These are phyloP conservation scores for Boleophthalmus pectinirostris DNA, from an alignment of 2,113 vertebrate genomes.

Conservation along the genomic window DNA sequence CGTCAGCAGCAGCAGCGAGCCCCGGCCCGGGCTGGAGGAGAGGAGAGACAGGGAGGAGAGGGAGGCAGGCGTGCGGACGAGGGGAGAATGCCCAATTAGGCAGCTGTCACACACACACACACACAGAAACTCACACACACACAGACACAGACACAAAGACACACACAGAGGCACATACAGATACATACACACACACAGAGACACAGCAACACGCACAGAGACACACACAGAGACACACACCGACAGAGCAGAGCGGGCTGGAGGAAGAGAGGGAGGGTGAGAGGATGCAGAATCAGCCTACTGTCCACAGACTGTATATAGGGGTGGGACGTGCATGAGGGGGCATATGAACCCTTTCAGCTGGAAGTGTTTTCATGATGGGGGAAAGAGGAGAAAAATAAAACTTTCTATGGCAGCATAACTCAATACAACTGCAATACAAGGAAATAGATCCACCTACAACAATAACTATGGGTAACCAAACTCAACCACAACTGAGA, in stretches of 20 bases:
- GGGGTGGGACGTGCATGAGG: constrained; percentile 41
- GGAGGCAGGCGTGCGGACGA: constrained; percentile 85
- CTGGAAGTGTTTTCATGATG: constrained; percentile 51
- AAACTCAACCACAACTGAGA: not conserved
- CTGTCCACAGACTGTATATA: constrained; percentile 54
- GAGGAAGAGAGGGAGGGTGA: constrained; percentile 45
- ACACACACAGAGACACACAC: constrained; percentile 77
- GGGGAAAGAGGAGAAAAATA: constrained; percentile 18
- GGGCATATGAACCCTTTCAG: constrained; percentile 49
- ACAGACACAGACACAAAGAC: no score
- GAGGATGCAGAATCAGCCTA: constrained; percentile 85
- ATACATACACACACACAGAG: no score
- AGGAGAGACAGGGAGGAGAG: constrained; percentile 61
- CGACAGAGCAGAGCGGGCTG: constrained; percentile 36
- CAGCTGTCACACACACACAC: constrained; percentile 92
- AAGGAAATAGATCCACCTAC: not conserved
- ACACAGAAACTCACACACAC: constrained; percentile 13
- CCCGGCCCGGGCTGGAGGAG: constrained; percentile 85
- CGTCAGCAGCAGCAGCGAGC: constrained; percentile 84
- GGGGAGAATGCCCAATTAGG: constrained; percentile 99
- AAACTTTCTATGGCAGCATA: not conserved
- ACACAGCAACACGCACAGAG: no score
- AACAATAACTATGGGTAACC: not conserved
- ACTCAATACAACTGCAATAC: not conserved
- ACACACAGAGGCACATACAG: constrained; percentile 78